Percentiles rank a stretch among this genome's conserved stretches.
Evolutionary conservation across 2,797 vertebrate genomes (phyloP).

Genomic region (Acrossocheilus wenchowensis): DNA sequence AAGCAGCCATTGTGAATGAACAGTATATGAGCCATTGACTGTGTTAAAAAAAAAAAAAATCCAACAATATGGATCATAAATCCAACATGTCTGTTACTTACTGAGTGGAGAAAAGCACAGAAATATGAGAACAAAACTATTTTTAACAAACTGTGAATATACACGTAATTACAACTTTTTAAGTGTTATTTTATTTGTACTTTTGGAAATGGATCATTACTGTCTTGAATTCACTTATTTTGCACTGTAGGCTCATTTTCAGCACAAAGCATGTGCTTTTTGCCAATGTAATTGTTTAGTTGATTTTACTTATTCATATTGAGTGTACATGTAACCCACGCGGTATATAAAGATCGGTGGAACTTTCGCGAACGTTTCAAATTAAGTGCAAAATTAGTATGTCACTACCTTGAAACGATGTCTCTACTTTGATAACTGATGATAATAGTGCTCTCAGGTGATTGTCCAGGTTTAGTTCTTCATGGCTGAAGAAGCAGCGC

Average conservation of each 20-base stretch:
- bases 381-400: background rate
- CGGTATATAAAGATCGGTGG: background rate
- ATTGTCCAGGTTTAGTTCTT: background rate
- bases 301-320: background rate
- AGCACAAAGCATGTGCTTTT: background rate
- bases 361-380: background rate
- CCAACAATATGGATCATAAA: too few relatives aligned
- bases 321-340: background rate
- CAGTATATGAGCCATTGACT: too few relatives aligned
- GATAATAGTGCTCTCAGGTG: background rate
- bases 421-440: background rate
- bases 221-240: background rate
- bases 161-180: too few relatives aligned
- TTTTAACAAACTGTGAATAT: too few relatives aligned
- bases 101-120: too few relatives aligned
- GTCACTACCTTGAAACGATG: background rate
- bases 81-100: too few relatives aligned
- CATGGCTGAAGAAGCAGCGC: background rate
- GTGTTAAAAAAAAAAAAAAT: too few relatives aligned
- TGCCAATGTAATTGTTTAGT: background rate
- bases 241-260: background rate
- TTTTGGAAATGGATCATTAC: background rate
- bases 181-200: background rate
- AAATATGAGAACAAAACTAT: too few relatives aligned
- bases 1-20: too few relatives aligned